Percentiles rank a stretch among this genome's conserved stretches.
phyloP scores from a whole-genome alignment of 2,113 vertebrate species.

The Seriola rivoliana region DNA sequence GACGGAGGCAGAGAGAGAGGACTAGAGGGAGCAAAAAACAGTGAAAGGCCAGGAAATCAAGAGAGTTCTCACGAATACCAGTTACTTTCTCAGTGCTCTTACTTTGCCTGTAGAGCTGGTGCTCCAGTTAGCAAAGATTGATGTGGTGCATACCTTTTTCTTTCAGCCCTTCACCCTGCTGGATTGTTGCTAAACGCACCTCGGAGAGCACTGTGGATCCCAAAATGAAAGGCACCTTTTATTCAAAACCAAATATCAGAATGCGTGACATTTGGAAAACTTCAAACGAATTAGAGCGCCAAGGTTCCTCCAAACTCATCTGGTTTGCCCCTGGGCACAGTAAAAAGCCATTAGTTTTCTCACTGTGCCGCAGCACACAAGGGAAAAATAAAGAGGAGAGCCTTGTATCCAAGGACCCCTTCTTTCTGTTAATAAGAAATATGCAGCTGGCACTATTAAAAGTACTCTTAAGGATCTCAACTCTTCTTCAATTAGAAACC shows the following conservation, averaged over 20 bases:
- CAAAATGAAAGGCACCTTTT: conserved; percentile 71
- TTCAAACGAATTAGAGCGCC: conserved; percentile 70
- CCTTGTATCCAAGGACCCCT: conserved; percentile 71
- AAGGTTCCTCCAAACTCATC: conserved; percentile 75
- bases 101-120: conserved; percentile 22
- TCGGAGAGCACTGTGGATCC: conserved; percentile 35
- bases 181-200: conserved; percentile 57
- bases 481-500: conserved; percentile 56
- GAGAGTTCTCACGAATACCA: background rate
- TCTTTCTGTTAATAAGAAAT: conserved; percentile 59
- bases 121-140: conserved; percentile 48
- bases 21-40: background rate
- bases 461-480: conserved; percentile 51
- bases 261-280: conserved; percentile 74
- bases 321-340: conserved; percentile 66
- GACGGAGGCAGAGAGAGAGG: background rate
- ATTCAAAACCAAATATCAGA: conserved; percentile 70
- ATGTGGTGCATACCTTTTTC: conserved; percentile 15
- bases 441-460: conserved; percentile 53
- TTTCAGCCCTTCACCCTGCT: conserved; percentile 43
- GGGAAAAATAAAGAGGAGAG: conserved; percentile 53
- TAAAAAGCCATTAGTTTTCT: conserved; percentile 75
- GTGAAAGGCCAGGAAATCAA: conserved; percentile 39
- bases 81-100: conserved; percentile 1
- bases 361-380: conserved; percentile 38